These are phyloP conservation scores for Cyclura pinguis DNA, from an alignment of 2,797 vertebrate genomes.

Conservation along the genomic window DNA sequence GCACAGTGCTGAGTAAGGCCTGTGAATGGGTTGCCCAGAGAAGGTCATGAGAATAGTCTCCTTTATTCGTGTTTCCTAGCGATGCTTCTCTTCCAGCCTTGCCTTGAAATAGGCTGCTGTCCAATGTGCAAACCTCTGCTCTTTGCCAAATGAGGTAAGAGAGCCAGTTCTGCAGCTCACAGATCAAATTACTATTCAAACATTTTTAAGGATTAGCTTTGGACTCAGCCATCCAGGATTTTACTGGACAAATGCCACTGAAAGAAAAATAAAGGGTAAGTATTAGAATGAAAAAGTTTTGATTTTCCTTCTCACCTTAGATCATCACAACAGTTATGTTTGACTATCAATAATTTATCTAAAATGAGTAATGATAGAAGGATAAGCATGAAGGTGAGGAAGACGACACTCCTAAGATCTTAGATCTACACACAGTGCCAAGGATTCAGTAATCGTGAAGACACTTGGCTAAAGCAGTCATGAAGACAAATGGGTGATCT, in stretches of 20 bases:
- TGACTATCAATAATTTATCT: slow-evolving; percentile 78
- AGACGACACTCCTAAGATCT: slow-evolving; percentile 62
- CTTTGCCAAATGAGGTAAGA: slow-evolving; percentile 51
- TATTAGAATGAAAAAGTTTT: slow-evolving; percentile 40
- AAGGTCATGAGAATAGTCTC: slow-evolving; percentile 8
- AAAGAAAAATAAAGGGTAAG: slow-evolving; percentile 49
- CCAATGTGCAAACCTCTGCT: slow-evolving; percentile 36
- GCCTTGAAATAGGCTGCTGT: slow-evolving; percentile 18
- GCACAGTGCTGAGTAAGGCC: background rate
- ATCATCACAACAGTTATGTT: slow-evolving; percentile 75
- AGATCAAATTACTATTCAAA: slow-evolving; percentile 45
- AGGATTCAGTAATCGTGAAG: slow-evolving; percentile 67
- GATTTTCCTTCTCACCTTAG: slow-evolving; percentile 77
- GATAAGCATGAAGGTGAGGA: too few relatives aligned
- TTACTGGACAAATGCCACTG: slow-evolving; percentile 44
- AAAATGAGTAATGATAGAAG: slow-evolving; percentile 69
- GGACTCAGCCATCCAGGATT: slow-evolving; percentile 44
- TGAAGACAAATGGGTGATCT: slow-evolving; percentile 73
- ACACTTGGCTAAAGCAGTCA: slow-evolving; percentile 76
- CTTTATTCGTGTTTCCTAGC: background rate
- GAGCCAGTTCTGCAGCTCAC: background rate
- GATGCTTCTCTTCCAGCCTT: slow-evolving; percentile 22
- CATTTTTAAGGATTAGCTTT: slow-evolving; percentile 50
- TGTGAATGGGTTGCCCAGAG: background rate
- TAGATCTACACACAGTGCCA: slow-evolving; percentile 70